These are phyloP conservation scores for Tenthredo amoena DNA, from an alignment of 2,888 invertebrate genomes.

Conservation along the genomic window DNA sequence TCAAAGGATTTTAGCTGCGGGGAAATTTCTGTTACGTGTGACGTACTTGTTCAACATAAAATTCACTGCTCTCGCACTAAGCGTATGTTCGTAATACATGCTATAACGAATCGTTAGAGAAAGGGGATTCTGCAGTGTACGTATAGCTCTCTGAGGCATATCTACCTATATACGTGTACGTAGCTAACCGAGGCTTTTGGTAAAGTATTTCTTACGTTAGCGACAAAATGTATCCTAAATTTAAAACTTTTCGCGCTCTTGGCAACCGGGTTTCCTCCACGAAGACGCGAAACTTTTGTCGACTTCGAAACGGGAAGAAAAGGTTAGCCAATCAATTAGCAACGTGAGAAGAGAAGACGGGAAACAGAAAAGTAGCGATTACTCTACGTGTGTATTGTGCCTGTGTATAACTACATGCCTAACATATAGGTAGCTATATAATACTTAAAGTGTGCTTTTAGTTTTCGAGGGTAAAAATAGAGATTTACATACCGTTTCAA, in stretches of 20 bases:
- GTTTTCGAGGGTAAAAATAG: neutral
- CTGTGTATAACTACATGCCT: neutral
- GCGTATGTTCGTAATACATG: neutral
- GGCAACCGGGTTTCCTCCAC: constrained; percentile 2
- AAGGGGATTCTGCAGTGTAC: neutral
- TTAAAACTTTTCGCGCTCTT: constrained; percentile 49
- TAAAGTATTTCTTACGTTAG: neutral
- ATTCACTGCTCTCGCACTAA: neutral
- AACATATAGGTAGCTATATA: neutral
- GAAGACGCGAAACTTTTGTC: constrained; percentile 32
- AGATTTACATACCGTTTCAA: neutral
- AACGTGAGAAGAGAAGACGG: neutral
- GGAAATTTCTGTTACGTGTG: neutral
- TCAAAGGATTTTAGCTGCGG: neutral
- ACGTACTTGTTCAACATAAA: neutral
- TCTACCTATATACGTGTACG: neutral
- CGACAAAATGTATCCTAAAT: constrained; percentile 27
- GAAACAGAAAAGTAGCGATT: constrained; percentile 33
- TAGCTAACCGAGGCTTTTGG: constrained; percentile 10
- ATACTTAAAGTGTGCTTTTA: neutral
- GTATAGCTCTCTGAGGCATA: neutral
- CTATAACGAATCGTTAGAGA: neutral
- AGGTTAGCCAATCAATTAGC: constrained; percentile 49
- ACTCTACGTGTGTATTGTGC: constrained; percentile 5
- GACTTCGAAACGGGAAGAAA: constrained; percentile 5